Percentiles rank a stretch among this genome's conserved stretches.
Conservation (phyloP, 2,888 invertebrate species). For the Stegophylla sp. region DNA sequence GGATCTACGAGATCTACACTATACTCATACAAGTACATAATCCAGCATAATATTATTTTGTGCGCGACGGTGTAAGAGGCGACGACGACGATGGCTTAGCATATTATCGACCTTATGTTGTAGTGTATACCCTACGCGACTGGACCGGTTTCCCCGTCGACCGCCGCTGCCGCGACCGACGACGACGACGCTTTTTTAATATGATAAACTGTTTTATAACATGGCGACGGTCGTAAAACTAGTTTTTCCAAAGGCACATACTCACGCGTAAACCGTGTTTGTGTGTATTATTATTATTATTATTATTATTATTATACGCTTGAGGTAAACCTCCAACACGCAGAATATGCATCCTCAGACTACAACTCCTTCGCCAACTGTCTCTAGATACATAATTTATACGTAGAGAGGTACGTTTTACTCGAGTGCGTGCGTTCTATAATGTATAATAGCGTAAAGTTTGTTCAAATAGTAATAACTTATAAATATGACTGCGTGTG, state of each 20-base stretch:
- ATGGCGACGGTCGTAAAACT: conserved; percentile 53
- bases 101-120: too few relatives aligned
- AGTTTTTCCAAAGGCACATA: conserved; percentile 41
- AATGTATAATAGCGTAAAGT: background rate
- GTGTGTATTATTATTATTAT: too few relatives aligned
- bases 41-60: too few relatives aligned
- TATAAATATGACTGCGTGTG: background rate
- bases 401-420: background rate
- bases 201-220: conserved; percentile 57
- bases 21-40: too few relatives aligned
- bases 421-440: background rate
- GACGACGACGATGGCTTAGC: conserved; percentile 2
- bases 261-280: background rate
- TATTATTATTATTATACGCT: too few relatives aligned
- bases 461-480: background rate
- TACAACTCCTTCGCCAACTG: background rate
- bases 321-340: background rate
- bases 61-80: background rate
- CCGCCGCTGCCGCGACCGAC: background rate
- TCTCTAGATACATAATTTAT: background rate
- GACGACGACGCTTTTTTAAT: conserved; percentile 32
- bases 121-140: background rate
- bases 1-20: too few relatives aligned
- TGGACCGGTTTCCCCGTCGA: conserved; percentile 45
- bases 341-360: background rate